These are phyloP conservation scores for Ictalurus furcatus DNA, from an alignment of 2,113 vertebrate species.

Conservation along the genomic window DNA sequence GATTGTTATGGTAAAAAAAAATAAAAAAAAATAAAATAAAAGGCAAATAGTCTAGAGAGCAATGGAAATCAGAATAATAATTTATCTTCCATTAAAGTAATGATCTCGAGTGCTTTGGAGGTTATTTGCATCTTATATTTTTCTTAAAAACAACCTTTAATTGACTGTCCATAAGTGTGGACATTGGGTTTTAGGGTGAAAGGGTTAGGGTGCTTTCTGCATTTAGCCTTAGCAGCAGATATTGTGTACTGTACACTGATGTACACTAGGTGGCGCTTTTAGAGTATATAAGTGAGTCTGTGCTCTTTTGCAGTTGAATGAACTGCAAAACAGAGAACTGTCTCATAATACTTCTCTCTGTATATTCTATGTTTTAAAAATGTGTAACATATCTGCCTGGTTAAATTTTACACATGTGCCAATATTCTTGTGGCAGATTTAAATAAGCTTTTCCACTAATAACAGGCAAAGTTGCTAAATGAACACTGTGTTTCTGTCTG, in stretches of 20 bases:
- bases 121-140: neutral
- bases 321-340: neutral
- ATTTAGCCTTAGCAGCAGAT: too few relatives aligned
- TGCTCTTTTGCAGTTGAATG: too few relatives aligned
- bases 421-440: neutral
- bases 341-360: neutral
- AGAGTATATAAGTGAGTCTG: neutral
- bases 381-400: neutral
- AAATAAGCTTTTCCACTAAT: neutral
- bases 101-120: neutral
- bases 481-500: neutral
- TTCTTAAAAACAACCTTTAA: neutral
- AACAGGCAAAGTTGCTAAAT: neutral
- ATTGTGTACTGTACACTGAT: neutral
- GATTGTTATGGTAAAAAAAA: neutral
- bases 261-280: conserved; percentile 26
- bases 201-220: neutral
- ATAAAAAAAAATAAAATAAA: neutral
- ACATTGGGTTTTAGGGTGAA: neutral
- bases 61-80: neutral
- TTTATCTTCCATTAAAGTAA: too few relatives aligned
- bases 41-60: neutral
- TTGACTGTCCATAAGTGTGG: neutral
- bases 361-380: neutral
- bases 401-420: neutral